Percentiles rank a stretch among this genome's conserved stretches.
Evolutionary conservation across 2,113 vertebrate species (phyloP).

Genomic region (Sylvia atricapilla): DNA sequence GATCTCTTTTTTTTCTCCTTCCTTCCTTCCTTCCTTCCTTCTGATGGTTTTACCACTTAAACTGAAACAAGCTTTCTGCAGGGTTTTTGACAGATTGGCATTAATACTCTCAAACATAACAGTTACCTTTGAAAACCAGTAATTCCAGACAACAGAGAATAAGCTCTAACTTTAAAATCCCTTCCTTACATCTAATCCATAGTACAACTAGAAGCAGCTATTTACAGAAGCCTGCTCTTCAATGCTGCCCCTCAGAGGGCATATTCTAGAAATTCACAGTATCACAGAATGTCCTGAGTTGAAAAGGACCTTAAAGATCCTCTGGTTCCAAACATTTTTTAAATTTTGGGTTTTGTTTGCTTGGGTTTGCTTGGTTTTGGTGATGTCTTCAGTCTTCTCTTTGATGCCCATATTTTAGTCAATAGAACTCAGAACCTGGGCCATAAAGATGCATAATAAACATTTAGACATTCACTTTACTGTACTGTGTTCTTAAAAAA

Average conservation of each 20-base stretch:
- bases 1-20: not conserved
- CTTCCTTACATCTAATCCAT: not conserved
- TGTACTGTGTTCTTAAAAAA: not conserved
- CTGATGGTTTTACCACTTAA: not conserved
- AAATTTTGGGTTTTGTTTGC: not conserved
- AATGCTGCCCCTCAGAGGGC: conserved; percentile 59
- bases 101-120: not conserved
- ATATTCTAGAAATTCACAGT: not conserved
- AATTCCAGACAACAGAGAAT: not conserved
- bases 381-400: not conserved
- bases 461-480: not conserved
- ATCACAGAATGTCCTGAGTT: not conserved
- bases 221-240: conserved; percentile 1
- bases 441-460: not conserved
- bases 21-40: not conserved
- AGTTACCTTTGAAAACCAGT: not conserved
- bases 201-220: not conserved
- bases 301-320: not conserved
- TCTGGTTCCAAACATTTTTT: not conserved
- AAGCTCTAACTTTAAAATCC: not conserved
- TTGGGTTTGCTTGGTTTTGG: not conserved
- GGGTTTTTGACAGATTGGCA: not conserved
- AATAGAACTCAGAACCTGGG: not conserved
- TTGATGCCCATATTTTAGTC: not conserved
- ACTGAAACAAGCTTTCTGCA: not conserved